phyloP scores from a whole-genome alignment of 1,140 invertebrate species.

The Penaeus japonicus region DNA sequence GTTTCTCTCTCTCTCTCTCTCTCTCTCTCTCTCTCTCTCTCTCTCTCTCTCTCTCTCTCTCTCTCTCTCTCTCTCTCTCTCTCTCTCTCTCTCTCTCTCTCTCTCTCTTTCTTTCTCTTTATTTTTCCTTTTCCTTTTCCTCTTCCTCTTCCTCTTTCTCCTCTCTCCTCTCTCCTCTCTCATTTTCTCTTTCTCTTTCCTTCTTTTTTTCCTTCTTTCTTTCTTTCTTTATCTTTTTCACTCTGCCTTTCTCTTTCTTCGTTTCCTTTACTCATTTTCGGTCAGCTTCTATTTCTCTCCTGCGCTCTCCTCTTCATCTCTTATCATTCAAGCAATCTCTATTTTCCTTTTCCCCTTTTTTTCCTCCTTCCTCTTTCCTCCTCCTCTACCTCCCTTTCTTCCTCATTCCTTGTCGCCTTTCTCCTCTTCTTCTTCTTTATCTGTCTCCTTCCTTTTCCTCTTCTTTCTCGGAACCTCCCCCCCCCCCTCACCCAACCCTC shows the following conservation, averaged over 20 bases:
- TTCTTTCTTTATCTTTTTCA: not conserved
- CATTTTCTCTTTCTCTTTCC: not conserved
- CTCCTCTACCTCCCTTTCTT: not conserved
- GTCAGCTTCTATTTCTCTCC: too few species aligned
- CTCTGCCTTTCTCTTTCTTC: not conserved
- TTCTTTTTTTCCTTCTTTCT: not conserved
- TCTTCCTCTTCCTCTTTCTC: too few species aligned
- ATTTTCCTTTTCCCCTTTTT: not conserved
- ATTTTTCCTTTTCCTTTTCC: not conserved
- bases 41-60: too few species aligned
- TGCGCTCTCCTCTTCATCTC: too few species aligned
- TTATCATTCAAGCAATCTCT: not conserved
- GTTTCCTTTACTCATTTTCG: not conserved
- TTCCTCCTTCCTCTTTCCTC: not conserved
- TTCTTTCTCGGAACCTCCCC: not conserved
- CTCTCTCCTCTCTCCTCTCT: not conserved
- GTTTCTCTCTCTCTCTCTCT: not conserved
- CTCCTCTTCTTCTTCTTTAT: not conserved
- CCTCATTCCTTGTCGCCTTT: not conserved
- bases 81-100: not conserved
- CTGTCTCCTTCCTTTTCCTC: too few species aligned
- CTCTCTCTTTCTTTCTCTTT: too few species aligned
- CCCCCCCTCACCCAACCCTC: not conserved
- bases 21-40: not conserved
- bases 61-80: too few species aligned